A percentile compares a stretch with the other conserved stretches of the same genome.
phyloP scores from a whole-genome alignment of 2,797 vertebrate species.

The Notolepis coatsorum region DNA sequence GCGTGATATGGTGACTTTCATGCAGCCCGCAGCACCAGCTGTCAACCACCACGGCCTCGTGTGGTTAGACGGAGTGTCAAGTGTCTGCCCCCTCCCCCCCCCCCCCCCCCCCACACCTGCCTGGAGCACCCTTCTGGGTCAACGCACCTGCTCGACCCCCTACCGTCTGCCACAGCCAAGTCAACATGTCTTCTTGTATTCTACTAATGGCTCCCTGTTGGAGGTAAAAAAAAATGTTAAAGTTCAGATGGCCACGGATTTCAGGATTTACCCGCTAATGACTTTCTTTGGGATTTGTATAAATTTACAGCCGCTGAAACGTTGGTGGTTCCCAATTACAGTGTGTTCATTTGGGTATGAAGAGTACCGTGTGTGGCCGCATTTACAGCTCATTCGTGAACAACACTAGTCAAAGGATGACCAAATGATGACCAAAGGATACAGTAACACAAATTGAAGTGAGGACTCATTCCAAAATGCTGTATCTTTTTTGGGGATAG shows the following conservation, averaged over 20 bases:
- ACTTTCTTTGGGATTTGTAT: conserved; percentile 53
- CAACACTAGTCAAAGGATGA: too few species aligned
- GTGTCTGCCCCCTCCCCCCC: conserved; percentile 38
- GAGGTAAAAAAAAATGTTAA: too few species aligned
- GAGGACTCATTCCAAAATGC: too few species aligned
- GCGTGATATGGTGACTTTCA: conserved; percentile 53
- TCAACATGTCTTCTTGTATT: conserved; percentile 40
- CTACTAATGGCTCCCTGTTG: conserved; percentile 57
- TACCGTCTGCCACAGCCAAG: conserved; percentile 39
- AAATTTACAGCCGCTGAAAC: conserved; percentile 22
- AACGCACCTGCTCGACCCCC: conserved; percentile 41
- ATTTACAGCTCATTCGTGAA: too few species aligned
- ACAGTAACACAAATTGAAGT: too few species aligned
- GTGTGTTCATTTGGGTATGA: conserved; percentile 27
- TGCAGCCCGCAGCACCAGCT: conserved; percentile 54
- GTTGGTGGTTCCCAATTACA: conserved; percentile 49
- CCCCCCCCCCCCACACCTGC: conserved; percentile 28
- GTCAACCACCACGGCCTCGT: conserved; percentile 54
- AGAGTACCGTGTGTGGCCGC: conserved; percentile 23
- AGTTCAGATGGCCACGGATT: conserved; percentile 57
- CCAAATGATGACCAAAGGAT: too few species aligned
- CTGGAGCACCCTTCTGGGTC: conserved; percentile 38
- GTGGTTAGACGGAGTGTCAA: conserved; percentile 68
- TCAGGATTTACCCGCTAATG: conserved; percentile 58
- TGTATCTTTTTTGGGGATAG: too few species aligned